These are phyloP conservation scores for Holothuria glaberrima DNA, from an alignment of 35 echinoderm and acorn worm species.

Conservation along the genomic window DNA sequence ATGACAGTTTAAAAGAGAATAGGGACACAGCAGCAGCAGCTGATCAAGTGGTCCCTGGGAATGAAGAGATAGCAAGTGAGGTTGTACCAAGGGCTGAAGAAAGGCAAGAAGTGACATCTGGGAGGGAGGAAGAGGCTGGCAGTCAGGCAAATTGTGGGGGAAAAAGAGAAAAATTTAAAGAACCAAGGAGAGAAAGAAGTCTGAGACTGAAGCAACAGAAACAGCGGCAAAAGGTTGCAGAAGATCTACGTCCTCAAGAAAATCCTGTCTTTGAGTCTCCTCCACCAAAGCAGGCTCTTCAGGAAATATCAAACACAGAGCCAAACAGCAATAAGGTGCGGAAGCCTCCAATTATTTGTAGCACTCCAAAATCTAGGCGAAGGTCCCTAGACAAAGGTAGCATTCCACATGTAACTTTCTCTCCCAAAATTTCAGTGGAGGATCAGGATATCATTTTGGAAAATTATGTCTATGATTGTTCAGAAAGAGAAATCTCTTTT, in stretches of 20 bases:
- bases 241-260: not conserved
- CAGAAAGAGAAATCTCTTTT: constrained; percentile 70
- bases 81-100: not conserved
- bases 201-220: not conserved
- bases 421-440: constrained; percentile 66
- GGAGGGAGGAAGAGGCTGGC: not conserved
- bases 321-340: not conserved
- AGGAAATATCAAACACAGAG: constrained; percentile 56
- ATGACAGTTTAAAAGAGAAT: constrained; percentile 34
- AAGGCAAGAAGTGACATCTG: not conserved
- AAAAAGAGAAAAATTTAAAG: not conserved
- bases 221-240: too few species aligned
- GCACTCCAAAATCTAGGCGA: constrained; percentile 51
- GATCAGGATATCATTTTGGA: constrained; percentile 70
- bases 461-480: constrained; percentile 81
- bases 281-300: constrained; percentile 18
- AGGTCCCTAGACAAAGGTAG: not conserved
- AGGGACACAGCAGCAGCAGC: not conserved
- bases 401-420: constrained; percentile 59
- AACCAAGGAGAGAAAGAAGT: not conserved
- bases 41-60: constrained; percentile 8
- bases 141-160: not conserved
- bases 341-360: constrained; percentile 17
- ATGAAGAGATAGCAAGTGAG: not conserved
- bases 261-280: not conserved